These are phyloP conservation scores for Ceratotherium simum DNA, from an alignment of 2,113 vertebrate genomes.

Conservation along the genomic window DNA sequence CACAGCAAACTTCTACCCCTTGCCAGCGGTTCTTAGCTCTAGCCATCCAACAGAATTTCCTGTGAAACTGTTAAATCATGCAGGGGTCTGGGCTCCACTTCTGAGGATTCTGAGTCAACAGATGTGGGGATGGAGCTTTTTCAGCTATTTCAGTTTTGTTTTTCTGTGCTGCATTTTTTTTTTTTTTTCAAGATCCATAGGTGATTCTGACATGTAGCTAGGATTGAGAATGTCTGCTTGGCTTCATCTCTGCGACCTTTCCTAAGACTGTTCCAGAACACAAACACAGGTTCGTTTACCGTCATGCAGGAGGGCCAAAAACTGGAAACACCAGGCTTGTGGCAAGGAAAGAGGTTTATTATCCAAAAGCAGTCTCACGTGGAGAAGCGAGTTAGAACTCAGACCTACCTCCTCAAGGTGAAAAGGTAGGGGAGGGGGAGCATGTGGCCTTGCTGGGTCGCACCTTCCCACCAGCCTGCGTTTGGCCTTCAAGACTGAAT, in stretches of 20 bases:
- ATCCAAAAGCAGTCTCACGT: too few species aligned
- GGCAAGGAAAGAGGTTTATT: too few species aligned
- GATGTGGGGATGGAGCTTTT: not conserved
- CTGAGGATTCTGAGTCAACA: not conserved
- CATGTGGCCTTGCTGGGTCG: too few species aligned
- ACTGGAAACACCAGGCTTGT: too few species aligned
- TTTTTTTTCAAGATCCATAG: not conserved
- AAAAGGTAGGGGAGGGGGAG: too few species aligned
- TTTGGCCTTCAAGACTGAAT: too few species aligned
- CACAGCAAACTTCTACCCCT: not conserved
- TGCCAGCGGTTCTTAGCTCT: not conserved
- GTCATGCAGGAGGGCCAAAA: too few species aligned
- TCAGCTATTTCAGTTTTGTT: not conserved
- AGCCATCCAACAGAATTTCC: not conserved
- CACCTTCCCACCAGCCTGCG: too few species aligned
- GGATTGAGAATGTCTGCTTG: not conserved
- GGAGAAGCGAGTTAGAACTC: too few species aligned
- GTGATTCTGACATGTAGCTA: not conserved
- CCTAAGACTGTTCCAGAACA: not conserved
- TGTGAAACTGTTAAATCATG: not conserved
- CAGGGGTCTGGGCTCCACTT: not conserved
- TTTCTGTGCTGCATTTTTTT: not conserved
- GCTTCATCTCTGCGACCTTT: not conserved
- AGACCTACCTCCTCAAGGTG: too few species aligned
- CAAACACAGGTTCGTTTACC: too few species aligned